Conservation (phyloP, 2,113 vertebrate genomes). For the Corythornis vintsioides region DNA sequence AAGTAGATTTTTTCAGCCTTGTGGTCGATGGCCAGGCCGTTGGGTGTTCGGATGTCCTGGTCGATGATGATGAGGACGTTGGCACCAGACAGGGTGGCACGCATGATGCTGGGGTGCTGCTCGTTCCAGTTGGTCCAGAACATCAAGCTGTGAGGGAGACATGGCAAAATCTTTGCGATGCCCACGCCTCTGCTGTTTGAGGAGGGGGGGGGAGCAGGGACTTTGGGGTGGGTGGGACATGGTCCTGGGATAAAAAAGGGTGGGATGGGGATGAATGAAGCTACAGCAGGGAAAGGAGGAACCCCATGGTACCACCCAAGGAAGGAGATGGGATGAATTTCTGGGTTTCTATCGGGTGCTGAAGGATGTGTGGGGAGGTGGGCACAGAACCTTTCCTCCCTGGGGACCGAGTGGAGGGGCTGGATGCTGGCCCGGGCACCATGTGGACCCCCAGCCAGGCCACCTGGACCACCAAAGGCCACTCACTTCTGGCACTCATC, state of each 20-base stretch:
- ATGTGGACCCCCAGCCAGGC: rapidly evolving
- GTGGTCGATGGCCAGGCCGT: slow-evolving; percentile 95
- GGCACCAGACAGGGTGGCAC: slow-evolving; percentile 89
- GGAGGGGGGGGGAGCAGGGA: background rate
- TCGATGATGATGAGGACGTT: slow-evolving; percentile 93
- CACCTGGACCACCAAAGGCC: rapidly evolving
- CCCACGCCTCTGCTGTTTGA: background rate
- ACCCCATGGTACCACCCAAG: rapidly evolving
- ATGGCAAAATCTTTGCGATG: rapidly evolving
- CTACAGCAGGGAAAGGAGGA: background rate
- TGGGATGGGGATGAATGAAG: background rate
- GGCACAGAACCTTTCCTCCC: background rate
- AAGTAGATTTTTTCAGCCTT: slow-evolving; percentile 96
- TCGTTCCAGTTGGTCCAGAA: slow-evolving; percentile 99
- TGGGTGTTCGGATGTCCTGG: slow-evolving; percentile 93
- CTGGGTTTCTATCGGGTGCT: background rate
- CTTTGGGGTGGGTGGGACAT: background rate
- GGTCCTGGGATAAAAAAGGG: rapidly evolving
- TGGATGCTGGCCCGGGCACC: background rate
- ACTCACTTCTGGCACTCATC: slow-evolving; percentile 96
- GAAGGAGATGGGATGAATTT: background rate
- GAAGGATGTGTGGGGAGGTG: rapidly evolving
- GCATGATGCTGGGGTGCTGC: slow-evolving; percentile 96
- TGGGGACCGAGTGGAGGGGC: rapidly evolving
- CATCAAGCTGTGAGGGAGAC: slow-evolving; percentile 83